Base-by-base conservation (phyloP, 2,113 vertebrate species). In the Stomatorhinus ivindoensis region DNA sequence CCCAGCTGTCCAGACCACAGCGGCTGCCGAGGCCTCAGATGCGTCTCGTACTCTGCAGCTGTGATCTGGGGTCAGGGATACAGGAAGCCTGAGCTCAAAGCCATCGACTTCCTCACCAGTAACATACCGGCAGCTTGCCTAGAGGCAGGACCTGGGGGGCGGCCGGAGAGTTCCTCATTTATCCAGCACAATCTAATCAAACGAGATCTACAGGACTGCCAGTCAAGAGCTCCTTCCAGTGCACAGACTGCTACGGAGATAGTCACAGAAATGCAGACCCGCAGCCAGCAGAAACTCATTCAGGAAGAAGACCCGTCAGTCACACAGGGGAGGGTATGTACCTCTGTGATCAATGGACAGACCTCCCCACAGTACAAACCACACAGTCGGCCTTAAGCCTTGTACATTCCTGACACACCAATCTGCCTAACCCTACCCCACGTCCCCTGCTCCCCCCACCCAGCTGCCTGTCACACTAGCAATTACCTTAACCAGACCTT, bases 31-130 rank as follows among this genome's bases (percentile, higher is more conserved):
- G 83, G 44, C 19, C 27, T 24, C 19, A 42, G 47, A 91, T 89
- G 90, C 24, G 27, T 92, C 92, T 92, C 58, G 87, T 89, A 89
- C 89, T 73, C 88, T 86, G 48, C 4, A 86, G 90, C 89, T 93
- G 90, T 93, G 92, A 92, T 89, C 92, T 93, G 92, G 51, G 91
- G 91, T 90, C 91, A 91, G 92, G 87, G 55, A 65, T 19, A 87
- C 92, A 93, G 94, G 92, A 94, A 93, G 91, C 53, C 46, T 85
- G 90, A 46, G 42, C 90, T 69, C 27, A 85, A 90, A n/a, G 89
- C 89, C 55, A 39, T 88, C 84, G 4, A 89, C 24, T 90, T 93
- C 93, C 92, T n/a, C 87, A 17, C 35, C 73, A 80, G 19, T 80
- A 42, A 42, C 31, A 39, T 19, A 42, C 31, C 42, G 35, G 35